These are phyloP conservation scores for Pachyseris speciosa DNA, from an alignment of 64 coral and sea anemone species.

Conservation along the genomic window DNA sequence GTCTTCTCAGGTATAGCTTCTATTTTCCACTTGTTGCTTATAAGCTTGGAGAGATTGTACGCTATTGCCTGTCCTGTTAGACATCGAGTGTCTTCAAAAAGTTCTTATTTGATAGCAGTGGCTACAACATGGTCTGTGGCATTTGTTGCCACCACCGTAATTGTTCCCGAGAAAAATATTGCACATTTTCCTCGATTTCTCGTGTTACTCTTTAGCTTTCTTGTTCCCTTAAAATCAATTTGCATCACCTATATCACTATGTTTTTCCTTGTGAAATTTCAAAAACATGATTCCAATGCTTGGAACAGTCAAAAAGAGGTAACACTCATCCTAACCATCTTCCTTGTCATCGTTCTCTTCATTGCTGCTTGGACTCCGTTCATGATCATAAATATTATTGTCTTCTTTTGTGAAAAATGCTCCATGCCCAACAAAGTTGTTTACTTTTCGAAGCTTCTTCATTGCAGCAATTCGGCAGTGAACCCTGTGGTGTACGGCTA, in stretches of 20 bases:
- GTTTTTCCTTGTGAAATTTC: slow-evolving; percentile 27
- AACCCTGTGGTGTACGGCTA: slow-evolving; percentile 76
- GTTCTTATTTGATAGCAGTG: slow-evolving; percentile 36
- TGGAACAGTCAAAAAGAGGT: slow-evolving; percentile 62
- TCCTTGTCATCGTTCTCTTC: slow-evolving; percentile 53
- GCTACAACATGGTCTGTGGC: slow-evolving; percentile 46
- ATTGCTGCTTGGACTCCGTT: slow-evolving; percentile 75
- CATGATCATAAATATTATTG: slow-evolving; percentile 73
- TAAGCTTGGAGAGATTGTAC: slow-evolving; percentile 77
- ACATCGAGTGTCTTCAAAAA: slow-evolving; percentile 61
- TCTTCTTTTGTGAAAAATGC: slow-evolving; percentile 52
- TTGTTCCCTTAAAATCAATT: slow-evolving; percentile 47
- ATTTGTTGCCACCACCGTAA: slow-evolving; percentile 17
- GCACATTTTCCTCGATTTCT: slow-evolving; percentile 16
- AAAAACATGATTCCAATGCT: slow-evolving; percentile 37
- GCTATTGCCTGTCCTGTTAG: slow-evolving; percentile 75
- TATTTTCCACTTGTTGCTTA: slow-evolving; percentile 72
- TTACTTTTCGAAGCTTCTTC: slow-evolving; percentile 68
- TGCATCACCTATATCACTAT: slow-evolving; percentile 53
- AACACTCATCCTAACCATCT: slow-evolving; percentile 44
- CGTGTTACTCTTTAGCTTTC: slow-evolving; percentile 56
- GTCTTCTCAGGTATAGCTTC: slow-evolving; percentile 73
- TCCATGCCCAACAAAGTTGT: slow-evolving; percentile 21
- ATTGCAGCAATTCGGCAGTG: slow-evolving; percentile 78
- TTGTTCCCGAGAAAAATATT: slow-evolving; percentile 40